Conservation (phyloP, 2,797 vertebrate genomes). For the Danio albolineatus region DNA sequence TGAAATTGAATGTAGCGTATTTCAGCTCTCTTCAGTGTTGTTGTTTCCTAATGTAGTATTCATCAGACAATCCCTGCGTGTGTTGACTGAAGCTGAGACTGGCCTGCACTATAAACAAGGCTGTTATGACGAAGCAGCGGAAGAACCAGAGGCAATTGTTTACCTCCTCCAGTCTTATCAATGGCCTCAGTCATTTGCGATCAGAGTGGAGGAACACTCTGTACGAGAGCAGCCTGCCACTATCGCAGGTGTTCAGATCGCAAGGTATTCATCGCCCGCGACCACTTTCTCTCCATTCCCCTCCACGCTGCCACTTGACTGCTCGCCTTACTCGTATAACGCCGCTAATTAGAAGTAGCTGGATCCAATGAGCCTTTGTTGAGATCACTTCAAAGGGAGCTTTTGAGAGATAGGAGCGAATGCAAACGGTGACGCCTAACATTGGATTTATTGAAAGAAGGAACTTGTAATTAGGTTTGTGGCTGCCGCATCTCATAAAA, state of each 20-base stretch:
- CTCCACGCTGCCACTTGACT: slow-evolving; percentile 13
- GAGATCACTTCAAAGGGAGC: slow-evolving; percentile 57
- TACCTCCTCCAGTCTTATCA: slow-evolving; percentile 33
- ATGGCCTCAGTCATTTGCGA: slow-evolving; percentile 10
- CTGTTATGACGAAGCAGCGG: slow-evolving; percentile 5
- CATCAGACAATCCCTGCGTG: background rate
- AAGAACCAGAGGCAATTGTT: slow-evolving; percentile 31
- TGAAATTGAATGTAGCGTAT: background rate
- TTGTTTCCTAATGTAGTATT: background rate
- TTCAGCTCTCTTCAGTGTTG: background rate
- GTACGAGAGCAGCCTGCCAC: slow-evolving; percentile 10
- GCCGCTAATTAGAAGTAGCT: slow-evolving; percentile 53
- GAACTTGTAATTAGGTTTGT: slow-evolving; percentile 55
- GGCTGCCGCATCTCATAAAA: slow-evolving; percentile 44
- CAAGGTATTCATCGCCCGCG: slow-evolving; percentile 17
- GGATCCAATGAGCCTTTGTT: slow-evolving; percentile 57
- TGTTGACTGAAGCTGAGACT: background rate
- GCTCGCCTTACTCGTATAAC: slow-evolving; percentile 22
- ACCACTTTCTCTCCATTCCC: background rate
- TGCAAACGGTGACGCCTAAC: background rate
- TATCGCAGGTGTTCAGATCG: slow-evolving; percentile 30
- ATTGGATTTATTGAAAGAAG: slow-evolving; percentile 40
- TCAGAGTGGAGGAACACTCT: background rate
- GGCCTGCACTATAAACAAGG: background rate
- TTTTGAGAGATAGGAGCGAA: slow-evolving; percentile 35